Percentiles rank a stretch among this genome's conserved stretches.
Conservation (phyloP, 2,888 invertebrate genomes). For the Tachystola acroxantha region DNA sequence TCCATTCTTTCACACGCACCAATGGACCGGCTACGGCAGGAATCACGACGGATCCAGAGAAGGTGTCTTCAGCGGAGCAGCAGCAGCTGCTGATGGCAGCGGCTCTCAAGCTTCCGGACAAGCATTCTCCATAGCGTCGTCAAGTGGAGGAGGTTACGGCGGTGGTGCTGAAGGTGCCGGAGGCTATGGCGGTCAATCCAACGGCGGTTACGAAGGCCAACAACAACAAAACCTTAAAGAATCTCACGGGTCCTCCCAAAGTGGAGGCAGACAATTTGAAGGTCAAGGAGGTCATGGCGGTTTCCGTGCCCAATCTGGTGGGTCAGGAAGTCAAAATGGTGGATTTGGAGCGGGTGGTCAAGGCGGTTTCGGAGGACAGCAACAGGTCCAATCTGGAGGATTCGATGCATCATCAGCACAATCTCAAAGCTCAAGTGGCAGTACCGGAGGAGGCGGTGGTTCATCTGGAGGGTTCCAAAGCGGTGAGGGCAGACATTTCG, state of each 20-base stretch:
- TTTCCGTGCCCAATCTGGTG: no score
- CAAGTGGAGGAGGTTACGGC: constrained; percentile 12
- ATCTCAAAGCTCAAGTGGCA: not conserved
- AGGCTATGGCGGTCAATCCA: not conserved
- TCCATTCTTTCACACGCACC: constrained; percentile 34
- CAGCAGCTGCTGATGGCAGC: constrained; percentile 33
- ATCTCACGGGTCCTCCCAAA: constrained; percentile 29
- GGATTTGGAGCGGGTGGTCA: constrained; percentile 5
- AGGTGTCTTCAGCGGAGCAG: constrained; percentile 47
- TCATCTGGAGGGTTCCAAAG: constrained; percentile 27
- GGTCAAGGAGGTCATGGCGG: no score
- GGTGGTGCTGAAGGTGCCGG: constrained; percentile 5
- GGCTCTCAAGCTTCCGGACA: constrained; percentile 27
- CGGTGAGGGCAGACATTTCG: constrained; percentile 14
- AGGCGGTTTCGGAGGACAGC: constrained; percentile 5
- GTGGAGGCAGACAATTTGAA: constrained; percentile 12
- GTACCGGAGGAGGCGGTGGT: not conserved
- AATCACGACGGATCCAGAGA: constrained; percentile 31
- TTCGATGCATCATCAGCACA: constrained; percentile 1
- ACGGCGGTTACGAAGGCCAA: constrained; percentile 4
- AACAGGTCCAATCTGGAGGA: constrained; percentile 5
- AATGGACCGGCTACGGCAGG: constrained; percentile 48
- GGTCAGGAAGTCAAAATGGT: no score
- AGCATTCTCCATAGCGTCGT: constrained; percentile 37
- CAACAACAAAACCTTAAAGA: constrained; percentile 25